Conservation (phyloP, 2,113 vertebrate species). For the Ahaetulla prasina region DNA sequence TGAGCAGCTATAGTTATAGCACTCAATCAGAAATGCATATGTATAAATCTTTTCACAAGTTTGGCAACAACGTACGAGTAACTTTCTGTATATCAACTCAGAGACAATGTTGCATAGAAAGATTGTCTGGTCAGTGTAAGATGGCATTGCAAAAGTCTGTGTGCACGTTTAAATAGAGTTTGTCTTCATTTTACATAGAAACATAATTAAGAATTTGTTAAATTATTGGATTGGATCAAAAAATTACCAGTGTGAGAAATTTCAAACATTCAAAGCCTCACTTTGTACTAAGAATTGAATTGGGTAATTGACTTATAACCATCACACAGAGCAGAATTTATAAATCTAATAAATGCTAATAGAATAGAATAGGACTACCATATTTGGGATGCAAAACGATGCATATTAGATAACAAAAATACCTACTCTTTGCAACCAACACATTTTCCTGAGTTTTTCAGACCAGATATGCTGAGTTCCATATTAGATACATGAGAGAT, state of each 20-base stretch:
- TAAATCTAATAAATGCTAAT: background rate
- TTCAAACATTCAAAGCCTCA: background rate
- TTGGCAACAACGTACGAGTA: background rate
- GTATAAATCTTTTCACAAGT: background rate
- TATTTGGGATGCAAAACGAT: background rate
- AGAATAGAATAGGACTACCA: background rate
- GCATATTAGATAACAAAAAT: background rate
- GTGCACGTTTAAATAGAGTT: background rate
- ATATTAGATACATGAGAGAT: background rate
- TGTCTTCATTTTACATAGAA: background rate
- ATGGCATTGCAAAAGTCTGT: background rate
- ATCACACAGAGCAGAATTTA: background rate
- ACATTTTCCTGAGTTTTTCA: background rate
- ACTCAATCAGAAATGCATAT: background rate
- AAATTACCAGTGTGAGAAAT: background rate
- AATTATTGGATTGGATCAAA: background rate
- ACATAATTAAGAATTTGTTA: background rate
- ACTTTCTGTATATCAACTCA: background rate
- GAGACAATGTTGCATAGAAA: background rate
- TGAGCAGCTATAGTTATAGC: background rate
- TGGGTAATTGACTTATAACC: background rate
- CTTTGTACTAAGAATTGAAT: background rate
- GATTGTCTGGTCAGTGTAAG: background rate
- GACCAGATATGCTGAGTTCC: background rate
- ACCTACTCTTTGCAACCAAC: background rate